Percentiles rank a stretch among this genome's conserved stretches.
Conservation (phyloP, 1,140 invertebrate genomes). For the Brachionus calyciflorus region DNA sequence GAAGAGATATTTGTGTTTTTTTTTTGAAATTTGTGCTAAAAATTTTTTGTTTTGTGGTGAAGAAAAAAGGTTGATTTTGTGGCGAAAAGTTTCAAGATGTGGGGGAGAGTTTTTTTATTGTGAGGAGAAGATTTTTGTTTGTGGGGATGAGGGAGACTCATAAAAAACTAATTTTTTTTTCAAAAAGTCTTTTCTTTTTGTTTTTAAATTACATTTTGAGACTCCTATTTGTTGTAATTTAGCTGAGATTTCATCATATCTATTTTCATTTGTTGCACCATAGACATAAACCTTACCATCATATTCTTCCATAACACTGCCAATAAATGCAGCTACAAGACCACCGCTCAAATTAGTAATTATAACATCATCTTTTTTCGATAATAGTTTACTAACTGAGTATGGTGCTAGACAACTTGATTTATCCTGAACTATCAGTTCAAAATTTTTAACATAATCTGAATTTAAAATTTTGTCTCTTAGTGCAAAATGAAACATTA, state of each 20-base stretch:
- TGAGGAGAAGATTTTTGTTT: too few relatives aligned
- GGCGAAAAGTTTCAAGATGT: too few relatives aligned
- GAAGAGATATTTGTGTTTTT: too few relatives aligned
- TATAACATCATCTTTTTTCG: conserved; percentile 45
- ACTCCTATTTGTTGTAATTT: conserved; percentile 28
- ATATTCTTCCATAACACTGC: conserved; percentile 21
- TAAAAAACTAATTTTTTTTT: too few relatives aligned
- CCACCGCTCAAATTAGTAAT: conserved; percentile 36
- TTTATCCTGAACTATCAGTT: conserved; percentile 38
- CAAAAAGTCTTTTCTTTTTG: not conserved
- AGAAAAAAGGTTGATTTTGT: too few relatives aligned
- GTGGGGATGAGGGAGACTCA: too few relatives aligned
- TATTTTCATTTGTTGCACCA: conserved; percentile 27
- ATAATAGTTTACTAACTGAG: conserved; percentile 30
- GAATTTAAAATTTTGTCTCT: conserved; percentile 32
- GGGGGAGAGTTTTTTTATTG: too few relatives aligned
- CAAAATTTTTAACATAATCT: conserved; percentile 20
- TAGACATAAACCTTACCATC: conserved; percentile 42
- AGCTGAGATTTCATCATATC: not conserved
- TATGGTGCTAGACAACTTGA: conserved; percentile 43
- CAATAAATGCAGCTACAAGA: not conserved
- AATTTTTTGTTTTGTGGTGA: too few relatives aligned
- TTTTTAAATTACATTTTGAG: conserved; percentile 16
- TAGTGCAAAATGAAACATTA: conserved; percentile 37
- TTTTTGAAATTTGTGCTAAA: too few relatives aligned